A percentile compares a stretch with the other conserved stretches of the same genome.
Conservation (phyloP, 1,140 invertebrate species). For the Ladona fulva region DNA sequence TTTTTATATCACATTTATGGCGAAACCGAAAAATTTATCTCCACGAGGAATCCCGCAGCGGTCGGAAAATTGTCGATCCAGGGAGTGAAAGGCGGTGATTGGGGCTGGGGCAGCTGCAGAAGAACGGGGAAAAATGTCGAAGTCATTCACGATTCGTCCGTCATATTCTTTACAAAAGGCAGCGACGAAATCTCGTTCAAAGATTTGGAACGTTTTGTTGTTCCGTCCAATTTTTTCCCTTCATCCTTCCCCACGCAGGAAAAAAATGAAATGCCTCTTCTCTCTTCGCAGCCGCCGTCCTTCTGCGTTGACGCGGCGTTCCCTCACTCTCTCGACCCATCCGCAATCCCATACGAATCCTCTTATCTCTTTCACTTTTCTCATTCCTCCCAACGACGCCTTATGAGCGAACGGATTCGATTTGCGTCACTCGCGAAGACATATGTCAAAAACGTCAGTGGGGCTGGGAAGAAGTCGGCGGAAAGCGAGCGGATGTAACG, state of each 20-base stretch:
- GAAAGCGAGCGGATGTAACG: no score
- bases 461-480: no score
- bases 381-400: not conserved
- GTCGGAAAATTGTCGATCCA: not conserved
- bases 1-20: no score
- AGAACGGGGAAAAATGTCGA: not conserved
- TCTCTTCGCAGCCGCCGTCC: not conserved
- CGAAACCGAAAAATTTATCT: not conserved
- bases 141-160: not conserved
- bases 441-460: no score
- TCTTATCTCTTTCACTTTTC: not conserved
- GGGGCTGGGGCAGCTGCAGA: not conserved
- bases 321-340: not conserved
- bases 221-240: not conserved
- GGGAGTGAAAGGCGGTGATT: not conserved
- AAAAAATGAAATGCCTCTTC: not conserved
- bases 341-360: not conserved
- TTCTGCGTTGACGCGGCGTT: not conserved
- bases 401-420: not conserved
- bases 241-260: not conserved
- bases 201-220: not conserved
- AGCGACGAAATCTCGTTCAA: not conserved
- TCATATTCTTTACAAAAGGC: constrained; percentile 7
- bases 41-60: no score
- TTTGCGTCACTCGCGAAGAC: not conserved